These are phyloP conservation scores for Drosophila longiperda DNA, from an alignment of 2,888 invertebrate genomes.

Conservation along the genomic window DNA sequence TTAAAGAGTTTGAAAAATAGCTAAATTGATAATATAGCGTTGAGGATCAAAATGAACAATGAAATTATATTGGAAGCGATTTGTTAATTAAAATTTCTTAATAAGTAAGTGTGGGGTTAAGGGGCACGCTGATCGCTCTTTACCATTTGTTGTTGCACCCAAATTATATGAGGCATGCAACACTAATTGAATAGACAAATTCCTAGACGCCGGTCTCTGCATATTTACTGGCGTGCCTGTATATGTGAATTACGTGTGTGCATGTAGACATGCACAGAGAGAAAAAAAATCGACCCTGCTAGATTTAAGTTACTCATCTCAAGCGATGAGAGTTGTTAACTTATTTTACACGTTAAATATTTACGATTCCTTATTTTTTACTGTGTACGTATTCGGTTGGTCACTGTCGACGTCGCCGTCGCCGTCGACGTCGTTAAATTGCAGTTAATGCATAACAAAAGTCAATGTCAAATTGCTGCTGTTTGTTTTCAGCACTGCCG, in stretches of 20 bases:
- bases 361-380: background rate
- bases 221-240: background rate
- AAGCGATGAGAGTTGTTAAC: background rate
- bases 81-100: slow-evolving; percentile 32
- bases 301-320: background rate
- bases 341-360: background rate
- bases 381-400: slow-evolving; percentile 8
- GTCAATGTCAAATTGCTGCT: slow-evolving; percentile 67
- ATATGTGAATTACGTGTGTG: slow-evolving; percentile 1
- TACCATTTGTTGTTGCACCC: slow-evolving; percentile 46
- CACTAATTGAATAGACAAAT: slow-evolving; percentile 60
- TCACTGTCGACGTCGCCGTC: slow-evolving; percentile 19
- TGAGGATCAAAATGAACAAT: background rate
- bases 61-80: slow-evolving; percentile 13
- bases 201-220: slow-evolving; percentile 7
- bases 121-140: slow-evolving; percentile 6
- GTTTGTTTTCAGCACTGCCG: slow-evolving; percentile 38
- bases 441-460: slow-evolving; percentile 72
- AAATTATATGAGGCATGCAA: slow-evolving; percentile 41
- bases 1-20: slow-evolving; percentile 13
- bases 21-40: slow-evolving; percentile 18
- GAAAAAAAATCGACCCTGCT: background rate
- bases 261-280: background rate
- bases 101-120: slow-evolving; percentile 44
- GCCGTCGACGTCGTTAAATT: slow-evolving; percentile 68